A percentile compares a stretch with the other conserved stretches of the same genome.
Evolutionary conservation across 2,113 vertebrate species (phyloP).

Genomic region (Hassar affinis): DNA sequence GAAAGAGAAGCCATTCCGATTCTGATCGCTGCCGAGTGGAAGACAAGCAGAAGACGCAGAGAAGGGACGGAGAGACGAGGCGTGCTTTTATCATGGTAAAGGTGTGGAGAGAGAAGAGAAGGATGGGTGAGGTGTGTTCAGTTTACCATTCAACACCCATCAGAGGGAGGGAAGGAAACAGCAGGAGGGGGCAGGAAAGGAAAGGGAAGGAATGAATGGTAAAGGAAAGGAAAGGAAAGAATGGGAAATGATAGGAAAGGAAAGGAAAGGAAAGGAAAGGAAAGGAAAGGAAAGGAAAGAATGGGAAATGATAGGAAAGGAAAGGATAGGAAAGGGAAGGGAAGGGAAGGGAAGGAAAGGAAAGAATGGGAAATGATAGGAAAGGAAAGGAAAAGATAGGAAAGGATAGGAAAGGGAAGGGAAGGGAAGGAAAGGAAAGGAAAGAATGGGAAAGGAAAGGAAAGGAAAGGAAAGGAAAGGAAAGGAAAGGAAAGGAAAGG

Average conservation of each 20-base stretch:
- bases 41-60: background rate
- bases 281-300: conserved; percentile 50
- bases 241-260: conserved; percentile 34
- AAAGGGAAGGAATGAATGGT: conserved; percentile 42
- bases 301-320: conserved; percentile 34
- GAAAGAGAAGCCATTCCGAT: background rate
- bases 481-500: conserved; percentile 34
- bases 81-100: background rate
- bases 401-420: conserved; percentile 58
- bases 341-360: conserved; percentile 58
- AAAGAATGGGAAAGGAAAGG: conserved; percentile 43
- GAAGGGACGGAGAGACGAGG: background rate
- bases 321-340: conserved; percentile 43
- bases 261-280: conserved; percentile 43
- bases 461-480: conserved; percentile 58
- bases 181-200: background rate
- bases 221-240: conserved; percentile 65
- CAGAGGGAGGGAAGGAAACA: background rate
- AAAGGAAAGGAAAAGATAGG: background rate
- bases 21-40: background rate
- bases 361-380: conserved; percentile 36
- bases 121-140: background rate
- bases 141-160: background rate
- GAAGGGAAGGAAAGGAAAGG: conserved; percentile 25
- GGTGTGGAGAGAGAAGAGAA: background rate